These are phyloP conservation scores for Rostratula benghalensis DNA, from an alignment of 2,113 vertebrate genomes.

Conservation along the genomic window DNA sequence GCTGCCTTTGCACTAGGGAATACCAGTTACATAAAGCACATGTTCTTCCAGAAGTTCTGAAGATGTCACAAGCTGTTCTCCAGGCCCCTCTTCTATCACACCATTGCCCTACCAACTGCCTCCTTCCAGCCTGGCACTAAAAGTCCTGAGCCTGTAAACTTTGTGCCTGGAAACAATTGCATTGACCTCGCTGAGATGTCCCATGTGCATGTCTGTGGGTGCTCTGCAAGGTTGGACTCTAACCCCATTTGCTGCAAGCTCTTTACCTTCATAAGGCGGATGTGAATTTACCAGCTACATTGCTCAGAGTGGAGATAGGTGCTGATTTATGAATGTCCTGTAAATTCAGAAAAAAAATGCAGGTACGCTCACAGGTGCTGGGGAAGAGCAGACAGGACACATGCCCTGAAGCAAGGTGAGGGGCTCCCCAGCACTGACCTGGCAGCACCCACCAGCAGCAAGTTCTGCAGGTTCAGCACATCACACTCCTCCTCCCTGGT, in stretches of 20 bases:
- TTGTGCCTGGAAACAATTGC: not conserved
- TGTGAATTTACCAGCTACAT: not conserved
- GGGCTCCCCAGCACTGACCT: not conserved
- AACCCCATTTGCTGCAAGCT: not conserved
- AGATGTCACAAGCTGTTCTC: not conserved
- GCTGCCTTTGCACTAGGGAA: not conserved
- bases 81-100: rapidly evolving
- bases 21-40: not conserved
- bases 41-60: not conserved
- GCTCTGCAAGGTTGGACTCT: not conserved
- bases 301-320: not conserved
- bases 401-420: rapidly evolving
- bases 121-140: not conserved
- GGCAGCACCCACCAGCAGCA: rapidly evolving
- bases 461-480: not conserved
- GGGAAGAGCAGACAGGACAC: not conserved
- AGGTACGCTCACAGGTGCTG: not conserved
- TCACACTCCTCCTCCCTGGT: rapidly evolving
- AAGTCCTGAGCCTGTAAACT: not conserved
- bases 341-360: not conserved
- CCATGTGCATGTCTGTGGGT: rapidly evolving
- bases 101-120: not conserved
- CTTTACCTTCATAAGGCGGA: not conserved
- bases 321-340: not conserved
- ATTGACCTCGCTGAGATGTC: not conserved